phyloP scores from a whole-genome alignment of 2,888 invertebrate genomes.

The Elysia crispata region DNA sequence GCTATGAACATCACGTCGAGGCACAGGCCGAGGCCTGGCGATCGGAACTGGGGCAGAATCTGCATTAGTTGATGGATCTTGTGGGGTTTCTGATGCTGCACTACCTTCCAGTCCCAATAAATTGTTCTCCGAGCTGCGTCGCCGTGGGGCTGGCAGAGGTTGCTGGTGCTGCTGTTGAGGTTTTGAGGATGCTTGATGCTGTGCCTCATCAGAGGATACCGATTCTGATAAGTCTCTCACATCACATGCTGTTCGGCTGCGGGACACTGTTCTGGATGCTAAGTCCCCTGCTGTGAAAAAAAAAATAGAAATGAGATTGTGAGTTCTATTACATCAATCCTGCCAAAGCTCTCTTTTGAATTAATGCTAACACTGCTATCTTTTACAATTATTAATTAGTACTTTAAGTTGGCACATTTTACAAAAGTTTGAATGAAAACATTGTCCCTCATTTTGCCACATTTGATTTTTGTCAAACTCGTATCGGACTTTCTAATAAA shows the following conservation, averaged over 20 bases:
- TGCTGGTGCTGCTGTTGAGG: not conserved
- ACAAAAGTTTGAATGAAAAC: no score
- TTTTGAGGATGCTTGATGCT: no score
- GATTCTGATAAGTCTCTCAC: conserved; percentile 42
- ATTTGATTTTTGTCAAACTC: no score
- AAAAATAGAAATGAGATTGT: no score
- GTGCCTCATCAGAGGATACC: no score
- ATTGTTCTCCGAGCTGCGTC: conserved; percentile 21
- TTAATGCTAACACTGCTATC: no score
- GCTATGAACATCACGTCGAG: conserved; percentile 62
- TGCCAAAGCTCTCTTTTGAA: no score
- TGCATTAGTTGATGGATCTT: conserved; percentile 15
- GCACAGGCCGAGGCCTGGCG: conserved; percentile 57
- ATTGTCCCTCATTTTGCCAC: no score
- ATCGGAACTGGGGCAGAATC: not conserved
- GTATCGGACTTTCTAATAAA: no score
- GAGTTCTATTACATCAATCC: no score
- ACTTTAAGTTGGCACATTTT: no score
- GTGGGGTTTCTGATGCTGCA: conserved; percentile 35
- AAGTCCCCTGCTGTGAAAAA: not conserved
- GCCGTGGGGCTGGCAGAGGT: conserved; percentile 21
- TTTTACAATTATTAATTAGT: no score
- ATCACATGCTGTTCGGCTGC: conserved; percentile 63
- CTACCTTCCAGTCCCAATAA: not conserved
- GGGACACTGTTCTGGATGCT: conserved; percentile 58